Base-by-base conservation (phyloP, 1,140 invertebrate genomes). In the Choristoneura fumiferana region DNA sequence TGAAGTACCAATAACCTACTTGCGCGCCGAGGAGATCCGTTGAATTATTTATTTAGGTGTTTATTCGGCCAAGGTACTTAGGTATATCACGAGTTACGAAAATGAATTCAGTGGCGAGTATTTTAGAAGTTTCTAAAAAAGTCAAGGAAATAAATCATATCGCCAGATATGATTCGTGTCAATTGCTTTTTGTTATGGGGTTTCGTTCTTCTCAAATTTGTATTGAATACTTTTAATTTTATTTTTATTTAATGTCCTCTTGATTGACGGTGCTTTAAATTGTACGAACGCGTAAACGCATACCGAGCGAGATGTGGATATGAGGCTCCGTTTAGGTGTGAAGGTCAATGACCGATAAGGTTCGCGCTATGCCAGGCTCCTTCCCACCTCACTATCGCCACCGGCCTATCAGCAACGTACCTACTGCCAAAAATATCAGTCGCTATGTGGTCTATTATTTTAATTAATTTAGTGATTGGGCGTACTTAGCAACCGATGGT, bases 311-410 rank as follows among this genome's bases (percentile, higher is more conserved):
- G 81, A 83, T 85, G 78, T 75, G 84, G 81, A 83, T 85, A 76
- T 75, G 84, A 76, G 84, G 82, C 84, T 81, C 84, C 62, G 71
- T 84, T 81, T 84, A 87, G 84, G 84, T 84, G 79, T 71, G 76
- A 85, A 85, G 84, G 81, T 85, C 80, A 78, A 77, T 83, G 84
- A 83, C 84, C 81, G 84, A 87, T 87, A 87, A 87, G 77, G 76
- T 76, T 78, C 62, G 72, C 73, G 78, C 68, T 65, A 67, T 65
- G 66, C 69, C 79, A 72, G 79, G 73, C 76, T 75, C 67, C 71
- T 60, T 62, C 66, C 62, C 63, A 73, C 69, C 55, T 57, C 65
- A 64, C 64, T 72, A 76, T 76, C 72, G 69, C 55, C 38, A 63
- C 62, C 59, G 65, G 67, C 60, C 68, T 73, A 75, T 75, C 63